A percentile compares a stretch with the other conserved stretches of the same genome.
phyloP scores from a whole-genome alignment of 2,888 invertebrate species.

The Nezara viridula region DNA sequence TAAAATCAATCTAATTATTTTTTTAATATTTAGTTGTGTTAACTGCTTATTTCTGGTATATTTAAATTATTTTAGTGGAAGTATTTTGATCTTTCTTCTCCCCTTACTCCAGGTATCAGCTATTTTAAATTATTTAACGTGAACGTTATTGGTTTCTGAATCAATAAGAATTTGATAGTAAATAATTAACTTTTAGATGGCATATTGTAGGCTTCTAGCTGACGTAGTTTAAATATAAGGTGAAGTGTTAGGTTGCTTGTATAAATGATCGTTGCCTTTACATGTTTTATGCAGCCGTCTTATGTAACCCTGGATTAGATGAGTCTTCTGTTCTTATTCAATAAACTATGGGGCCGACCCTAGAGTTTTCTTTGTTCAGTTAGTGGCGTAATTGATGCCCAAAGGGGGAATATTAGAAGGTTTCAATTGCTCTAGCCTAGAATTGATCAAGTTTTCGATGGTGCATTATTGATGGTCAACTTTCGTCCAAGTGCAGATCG shows the following conservation, averaged over 20 bases:
- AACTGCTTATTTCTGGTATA: too few relatives aligned
- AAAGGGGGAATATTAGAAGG: not conserved
- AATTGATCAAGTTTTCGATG: not conserved
- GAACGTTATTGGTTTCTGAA: too few relatives aligned
- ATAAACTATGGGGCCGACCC: slow-evolving; percentile 14
- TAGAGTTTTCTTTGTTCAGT: slow-evolving; percentile 18
- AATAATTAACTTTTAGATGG: too few relatives aligned
- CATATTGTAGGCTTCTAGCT: not conserved
- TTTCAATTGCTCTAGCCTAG: not conserved
- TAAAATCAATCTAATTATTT: too few relatives aligned
- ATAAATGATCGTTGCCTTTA: not conserved
- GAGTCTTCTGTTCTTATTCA: not conserved
- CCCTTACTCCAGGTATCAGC: too few relatives aligned
- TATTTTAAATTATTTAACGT: too few relatives aligned
- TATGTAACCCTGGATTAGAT: slow-evolving; percentile 15
- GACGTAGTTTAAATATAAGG: not conserved
- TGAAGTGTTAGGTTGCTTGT: not conserved
- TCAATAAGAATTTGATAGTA: too few relatives aligned
- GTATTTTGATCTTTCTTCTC: too few relatives aligned
- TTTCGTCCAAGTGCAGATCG: not conserved
- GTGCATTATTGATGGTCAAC: not conserved
- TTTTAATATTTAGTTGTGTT: too few relatives aligned
- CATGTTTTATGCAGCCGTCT: slow-evolving; percentile 7
- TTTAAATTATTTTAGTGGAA: too few relatives aligned
- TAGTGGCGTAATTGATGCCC: not conserved